Evolutionary conservation across 2,797 vertebrate species (phyloP).

Genomic region (Xiphophorus birchmanni): DNA sequence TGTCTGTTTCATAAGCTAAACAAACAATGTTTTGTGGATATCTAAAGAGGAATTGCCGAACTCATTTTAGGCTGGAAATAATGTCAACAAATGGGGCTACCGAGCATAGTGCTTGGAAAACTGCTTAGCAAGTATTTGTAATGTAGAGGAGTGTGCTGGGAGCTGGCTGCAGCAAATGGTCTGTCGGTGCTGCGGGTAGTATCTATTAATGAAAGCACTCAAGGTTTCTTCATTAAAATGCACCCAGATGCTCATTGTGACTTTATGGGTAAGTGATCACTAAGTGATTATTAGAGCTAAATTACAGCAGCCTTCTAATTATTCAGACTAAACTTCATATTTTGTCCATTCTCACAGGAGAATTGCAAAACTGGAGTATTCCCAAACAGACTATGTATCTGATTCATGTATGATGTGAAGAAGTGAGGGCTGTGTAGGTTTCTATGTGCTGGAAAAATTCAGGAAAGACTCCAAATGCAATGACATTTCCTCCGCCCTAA

Average conservation of each 20-base stretch:
- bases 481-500: conserved; percentile 36
- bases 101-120: not conserved
- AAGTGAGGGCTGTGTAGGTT: conserved; percentile 19
- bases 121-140: not conserved
- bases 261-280: not conserved
- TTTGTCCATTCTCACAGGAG: not conserved
- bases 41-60: not conserved
- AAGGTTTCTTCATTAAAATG: conserved; percentile 1
- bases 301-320: conserved; percentile 7
- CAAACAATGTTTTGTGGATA: not conserved
- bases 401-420: conserved; percentile 47
- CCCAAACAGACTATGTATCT: not conserved
- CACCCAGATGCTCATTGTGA: not conserved
- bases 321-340: conserved; percentile 2
- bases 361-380: not conserved
- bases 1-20: not conserved
- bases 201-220: conserved; percentile 2
- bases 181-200: not conserved
- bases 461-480: conserved; percentile 43
- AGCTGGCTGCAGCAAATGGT: not conserved
- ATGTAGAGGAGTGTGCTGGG: not conserved
- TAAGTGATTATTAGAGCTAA: conserved; percentile 1
- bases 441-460: conserved; percentile 22
- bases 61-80: not conserved
- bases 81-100: not conserved